Evolutionary conservation across 2,113 vertebrate species (phyloP).

Genomic region (Anhinga anhinga): DNA sequence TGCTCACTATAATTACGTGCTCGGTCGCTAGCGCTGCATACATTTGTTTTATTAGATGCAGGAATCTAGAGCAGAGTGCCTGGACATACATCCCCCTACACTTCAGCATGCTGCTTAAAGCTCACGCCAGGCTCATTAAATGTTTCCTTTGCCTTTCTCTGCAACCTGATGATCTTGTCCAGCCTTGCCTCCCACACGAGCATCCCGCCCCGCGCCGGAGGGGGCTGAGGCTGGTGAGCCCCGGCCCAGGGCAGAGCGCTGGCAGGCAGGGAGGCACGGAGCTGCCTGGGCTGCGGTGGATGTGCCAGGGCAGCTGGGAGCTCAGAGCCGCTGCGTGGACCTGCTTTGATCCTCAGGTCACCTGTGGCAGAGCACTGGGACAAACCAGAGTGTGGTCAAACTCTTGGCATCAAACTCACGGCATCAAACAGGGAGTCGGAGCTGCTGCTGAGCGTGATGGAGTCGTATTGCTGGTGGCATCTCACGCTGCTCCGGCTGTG

Average conservation of each 20-base stretch:
- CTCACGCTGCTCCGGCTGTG: background rate
- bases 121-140: background rate
- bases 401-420: background rate
- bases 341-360: background rate
- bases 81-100: background rate
- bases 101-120: background rate
- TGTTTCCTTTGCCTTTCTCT: background rate
- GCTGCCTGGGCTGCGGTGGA: rapidly evolving
- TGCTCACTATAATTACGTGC: rapidly evolving
- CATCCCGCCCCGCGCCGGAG: rapidly evolving
- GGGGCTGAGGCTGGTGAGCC: background rate
- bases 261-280: background rate
- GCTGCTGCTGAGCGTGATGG: background rate
- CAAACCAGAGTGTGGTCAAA: background rate
- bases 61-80: background rate
- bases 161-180: background rate
- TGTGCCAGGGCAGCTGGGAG: no score
- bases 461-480: background rate
- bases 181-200: background rate
- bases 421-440: rapidly evolving
- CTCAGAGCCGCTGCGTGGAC: background rate
- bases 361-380: background rate
- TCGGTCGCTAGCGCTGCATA: background rate
- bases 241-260: no score
- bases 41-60: background rate